Evolutionary conservation across 2,113 vertebrate species (phyloP).

Genomic region (Nothocercus nigrocapillus): DNA sequence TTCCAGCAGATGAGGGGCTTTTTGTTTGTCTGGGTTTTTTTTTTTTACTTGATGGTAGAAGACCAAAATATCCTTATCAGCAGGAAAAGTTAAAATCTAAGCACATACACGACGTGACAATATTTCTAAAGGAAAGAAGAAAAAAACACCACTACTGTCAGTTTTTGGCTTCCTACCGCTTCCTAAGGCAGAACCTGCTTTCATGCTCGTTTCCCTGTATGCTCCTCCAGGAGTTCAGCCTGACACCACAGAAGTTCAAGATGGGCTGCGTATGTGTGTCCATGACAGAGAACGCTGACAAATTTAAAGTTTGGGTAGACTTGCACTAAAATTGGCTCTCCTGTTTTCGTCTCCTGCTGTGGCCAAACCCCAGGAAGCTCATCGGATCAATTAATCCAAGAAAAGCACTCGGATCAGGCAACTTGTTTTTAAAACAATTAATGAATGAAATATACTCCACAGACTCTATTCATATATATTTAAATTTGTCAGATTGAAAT

Average conservation of each 20-base stretch:
- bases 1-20: not conserved
- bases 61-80: not conserved
- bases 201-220: not conserved
- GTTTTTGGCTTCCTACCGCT: not conserved
- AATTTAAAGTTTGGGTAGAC: not conserved
- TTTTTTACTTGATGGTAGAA: not conserved
- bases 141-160: rapidly evolving
- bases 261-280: not conserved
- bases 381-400: not conserved
- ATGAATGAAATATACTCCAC: conserved; percentile 10
- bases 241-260: not conserved
- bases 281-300: not conserved
- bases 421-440: conserved; percentile 17
- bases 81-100: not conserved
- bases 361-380: not conserved
- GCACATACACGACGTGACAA: not conserved
- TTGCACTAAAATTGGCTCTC: not conserved
- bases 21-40: not conserved
- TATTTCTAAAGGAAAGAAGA: not conserved
- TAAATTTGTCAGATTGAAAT: conserved; percentile 27
- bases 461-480: not conserved
- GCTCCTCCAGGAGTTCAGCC: not conserved
- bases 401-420: not conserved
- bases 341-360: not conserved
- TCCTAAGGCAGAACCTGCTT: not conserved